Conservation (phyloP, 2,888 invertebrate species). For the Crossocerus cetratus region DNA sequence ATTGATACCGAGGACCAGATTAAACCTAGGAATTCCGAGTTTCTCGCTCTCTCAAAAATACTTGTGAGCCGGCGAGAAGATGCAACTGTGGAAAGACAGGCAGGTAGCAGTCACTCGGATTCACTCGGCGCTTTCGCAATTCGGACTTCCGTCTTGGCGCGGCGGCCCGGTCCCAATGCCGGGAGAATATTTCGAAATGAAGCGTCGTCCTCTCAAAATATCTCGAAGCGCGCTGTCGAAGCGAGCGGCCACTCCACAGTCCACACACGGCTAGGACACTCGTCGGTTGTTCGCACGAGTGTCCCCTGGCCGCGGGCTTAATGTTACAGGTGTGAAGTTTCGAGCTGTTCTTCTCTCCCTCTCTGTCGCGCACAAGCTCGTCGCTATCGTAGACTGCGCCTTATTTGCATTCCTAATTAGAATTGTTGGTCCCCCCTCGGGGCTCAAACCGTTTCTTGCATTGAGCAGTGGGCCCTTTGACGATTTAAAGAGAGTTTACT, state of each 20-base stretch:
- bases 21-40: too few relatives aligned
- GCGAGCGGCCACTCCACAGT: not conserved
- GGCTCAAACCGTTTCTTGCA: not conserved
- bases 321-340: conserved; percentile 54
- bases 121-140: not conserved
- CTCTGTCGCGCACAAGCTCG: conserved; percentile 10
- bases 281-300: conserved; percentile 25
- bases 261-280: conserved; percentile 8
- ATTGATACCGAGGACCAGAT: too few relatives aligned
- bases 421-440: conserved; percentile 11
- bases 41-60: too few relatives aligned
- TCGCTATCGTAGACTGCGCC: too few relatives aligned
- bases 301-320: conserved; percentile 34
- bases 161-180: conserved; percentile 3
- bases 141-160: not conserved
- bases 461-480: not conserved
- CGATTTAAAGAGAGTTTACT: not conserved
- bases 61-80: too few relatives aligned
- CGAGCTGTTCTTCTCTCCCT: conserved; percentile 15
- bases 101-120: too few relatives aligned
- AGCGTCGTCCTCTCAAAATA: conserved; percentile 33
- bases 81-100: too few relatives aligned
- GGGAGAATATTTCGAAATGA: conserved; percentile 33
- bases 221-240: conserved; percentile 20
- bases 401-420: conserved; percentile 59